These are phyloP conservation scores for Nothobranchius kuhntae DNA, from an alignment of 2,113 vertebrate species.

Conservation along the genomic window DNA sequence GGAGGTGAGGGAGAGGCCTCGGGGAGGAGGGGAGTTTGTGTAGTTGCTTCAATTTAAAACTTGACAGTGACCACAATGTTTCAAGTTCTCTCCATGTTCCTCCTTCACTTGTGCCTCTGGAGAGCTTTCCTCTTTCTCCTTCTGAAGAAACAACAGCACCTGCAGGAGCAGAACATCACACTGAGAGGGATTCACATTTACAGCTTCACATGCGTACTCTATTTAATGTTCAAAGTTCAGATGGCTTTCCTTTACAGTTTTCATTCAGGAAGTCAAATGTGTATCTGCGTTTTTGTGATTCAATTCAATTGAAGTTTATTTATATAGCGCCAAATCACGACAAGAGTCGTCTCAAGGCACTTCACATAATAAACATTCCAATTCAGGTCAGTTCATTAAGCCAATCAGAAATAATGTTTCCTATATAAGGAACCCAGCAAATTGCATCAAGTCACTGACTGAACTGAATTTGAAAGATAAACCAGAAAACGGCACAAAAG, in stretches of 20 bases:
- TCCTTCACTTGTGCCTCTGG: slow-evolving; percentile 92
- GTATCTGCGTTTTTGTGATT: background rate
- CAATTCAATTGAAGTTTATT: too few species aligned
- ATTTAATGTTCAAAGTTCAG: background rate
- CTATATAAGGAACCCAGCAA: too few species aligned
- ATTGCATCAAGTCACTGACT: too few species aligned
- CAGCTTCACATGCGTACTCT: too few species aligned
- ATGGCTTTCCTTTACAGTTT: background rate
- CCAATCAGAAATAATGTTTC: too few species aligned
- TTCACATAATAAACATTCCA: too few species aligned
- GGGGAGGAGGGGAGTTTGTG: slow-evolving; percentile 41
- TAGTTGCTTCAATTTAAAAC: slow-evolving; percentile 83
- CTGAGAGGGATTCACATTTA: too few species aligned
- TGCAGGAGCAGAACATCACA: slow-evolving; percentile 48
- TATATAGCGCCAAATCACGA: too few species aligned
- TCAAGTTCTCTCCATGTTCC: slow-evolving; percentile 75
- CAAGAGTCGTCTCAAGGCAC: too few species aligned
- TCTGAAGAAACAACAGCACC: slow-evolving; percentile 99
- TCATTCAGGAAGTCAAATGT: background rate
- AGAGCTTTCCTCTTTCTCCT: slow-evolving; percentile 97
- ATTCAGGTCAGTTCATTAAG: too few species aligned
- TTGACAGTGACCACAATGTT: slow-evolving; percentile 82
- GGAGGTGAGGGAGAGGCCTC: slow-evolving; percentile 1
- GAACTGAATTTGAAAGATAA: too few species aligned
- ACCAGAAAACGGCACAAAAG: too few species aligned